Base-by-base conservation (phyloP, 2,888 invertebrate genomes). In the Tetragnatha montana region DNA sequence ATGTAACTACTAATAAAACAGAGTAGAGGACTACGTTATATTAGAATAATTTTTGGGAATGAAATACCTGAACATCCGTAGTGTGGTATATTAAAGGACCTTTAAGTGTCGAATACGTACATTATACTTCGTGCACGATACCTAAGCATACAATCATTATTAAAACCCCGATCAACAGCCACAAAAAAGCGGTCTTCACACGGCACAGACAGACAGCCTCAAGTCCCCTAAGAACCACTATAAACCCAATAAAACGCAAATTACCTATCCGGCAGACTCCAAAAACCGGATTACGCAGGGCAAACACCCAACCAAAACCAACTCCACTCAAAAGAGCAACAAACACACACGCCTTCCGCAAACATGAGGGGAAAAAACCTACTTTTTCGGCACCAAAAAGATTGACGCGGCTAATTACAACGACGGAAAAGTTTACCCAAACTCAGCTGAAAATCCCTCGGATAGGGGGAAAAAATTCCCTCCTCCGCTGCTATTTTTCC, bases 321-420 rank as follows among this genome's bases (percentile, higher is more conserved):
- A 82, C 35, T 60, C n/a, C 21, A 51, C 49, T 76, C 60, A 78
- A 75, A 60, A 78, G 78, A 60, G 22, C 22, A 35, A 60, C 19
- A 75, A 75, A 47, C 19, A 49, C 75, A 73, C 12, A 35, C 22
- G n/a, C n/a, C 49, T 49, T 76, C 76, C 10, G 60, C 60, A 60
- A 60, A 60, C 60, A 60, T 4, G 12, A 10, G 14, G 4, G 35
- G 14, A 60, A 60, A 60, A 60, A 60, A 60, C 60, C 60, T 10
- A 49, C 82, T 60, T 69, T 71, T 68, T 35, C 81, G 73, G 35
- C 78, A 74, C 35, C n/a, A 35, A 69, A 75, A 50, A 82, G 87
- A 88, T 88, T 88, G 87, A 88, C 87, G 70, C 69, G 68, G 70
- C 69, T 88, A 88, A 88, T 88, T 88, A 88, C 76, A 35, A 35